Percentiles rank a stretch among this genome's conserved stretches.
Conservation (phyloP, 2,113 vertebrate genomes). For the Lonchura striata region DNA sequence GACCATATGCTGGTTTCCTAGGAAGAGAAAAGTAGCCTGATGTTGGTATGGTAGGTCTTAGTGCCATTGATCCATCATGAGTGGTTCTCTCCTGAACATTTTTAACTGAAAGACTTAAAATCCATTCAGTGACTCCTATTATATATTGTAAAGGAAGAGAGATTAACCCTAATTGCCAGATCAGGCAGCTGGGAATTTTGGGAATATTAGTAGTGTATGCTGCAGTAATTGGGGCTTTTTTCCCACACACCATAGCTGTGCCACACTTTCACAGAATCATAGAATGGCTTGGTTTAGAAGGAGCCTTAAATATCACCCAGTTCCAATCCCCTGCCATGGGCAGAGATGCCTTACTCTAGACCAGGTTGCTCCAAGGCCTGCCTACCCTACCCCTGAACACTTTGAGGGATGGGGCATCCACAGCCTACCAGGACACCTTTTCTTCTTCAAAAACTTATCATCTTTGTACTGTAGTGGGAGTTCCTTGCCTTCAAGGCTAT, state of each 20-base stretch:
- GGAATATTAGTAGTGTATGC: not conserved
- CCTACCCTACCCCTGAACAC: not conserved
- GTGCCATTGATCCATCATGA: not conserved
- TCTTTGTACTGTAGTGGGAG: not conserved
- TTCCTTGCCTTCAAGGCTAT: not conserved
- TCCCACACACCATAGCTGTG: not conserved
- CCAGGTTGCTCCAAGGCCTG: not conserved
- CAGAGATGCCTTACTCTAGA: not conserved
- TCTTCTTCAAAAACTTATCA: not conserved
- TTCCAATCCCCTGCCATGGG: not conserved
- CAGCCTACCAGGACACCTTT: not conserved
- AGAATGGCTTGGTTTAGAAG: not conserved
- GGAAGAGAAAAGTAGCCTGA: not conserved
- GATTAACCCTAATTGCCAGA: not conserved
- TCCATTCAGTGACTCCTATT: not conserved
- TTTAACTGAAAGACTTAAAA: not conserved
- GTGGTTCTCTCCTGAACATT: accelerated
- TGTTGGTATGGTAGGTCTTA: not conserved
- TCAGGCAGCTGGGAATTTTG: not conserved
- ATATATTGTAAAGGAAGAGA: not conserved
- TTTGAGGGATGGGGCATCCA: not conserved
- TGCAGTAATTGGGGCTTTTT: not conserved
- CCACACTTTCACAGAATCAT: not conserved
- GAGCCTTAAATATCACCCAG: not conserved
- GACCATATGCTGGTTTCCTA: not conserved